Base-by-base conservation (phyloP, 2,797 vertebrate species). In the Hoplostethus atlanticus region DNA sequence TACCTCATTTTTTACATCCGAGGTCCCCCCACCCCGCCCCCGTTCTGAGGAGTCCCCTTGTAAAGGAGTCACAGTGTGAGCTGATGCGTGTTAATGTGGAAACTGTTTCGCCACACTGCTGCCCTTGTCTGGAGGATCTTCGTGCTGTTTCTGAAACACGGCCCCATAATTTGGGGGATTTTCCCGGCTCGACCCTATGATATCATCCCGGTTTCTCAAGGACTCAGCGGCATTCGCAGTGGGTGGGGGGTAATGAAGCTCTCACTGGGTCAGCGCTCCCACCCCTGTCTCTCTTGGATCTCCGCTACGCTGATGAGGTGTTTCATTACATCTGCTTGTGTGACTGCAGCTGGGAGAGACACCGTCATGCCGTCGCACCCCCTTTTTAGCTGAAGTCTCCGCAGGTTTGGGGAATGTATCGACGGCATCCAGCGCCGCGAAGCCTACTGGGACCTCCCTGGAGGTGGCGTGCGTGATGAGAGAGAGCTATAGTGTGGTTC, bases 111-210 rank as follows among this genome's bases (percentile, higher is more conserved):
- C 56, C 73, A 86, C 81, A 79, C 77, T 74, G 70, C 62, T 66
- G 62, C 59, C 31, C 74, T 82, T 85, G 84, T 89, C 77, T 53
- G 64, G 48, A 57, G 56, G 64, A 79, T 77, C 71, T 75, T 80
- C 71, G 70, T 58, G 62, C 62, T 64, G 7, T 38, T 61, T 62
- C 51, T 28, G 4, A 46, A 15, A 46, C n/a, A 21, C 46, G 40
- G 38, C 30, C 52, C 50, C 75, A 79, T 73, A 51, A 69, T 68
- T 67, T 31, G 44, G 40, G 62, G 86, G 85, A 77, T 5, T 44
- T 84, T 89, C 82, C 83, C 79, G 73, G n/a, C 67, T 58, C 40
- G n/a, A 75, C 62, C 69, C 54, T n/a, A 79, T 89, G 80, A 91
- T 64, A 70, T 88, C 81, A 87, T 17, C 56, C 16, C 57, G 65